Percentiles rank a stretch among this genome's conserved stretches.
These are phyloP conservation scores for Alsophila aescularia DNA, from an alignment of 2,888 invertebrate species.

Conservation along the genomic window DNA sequence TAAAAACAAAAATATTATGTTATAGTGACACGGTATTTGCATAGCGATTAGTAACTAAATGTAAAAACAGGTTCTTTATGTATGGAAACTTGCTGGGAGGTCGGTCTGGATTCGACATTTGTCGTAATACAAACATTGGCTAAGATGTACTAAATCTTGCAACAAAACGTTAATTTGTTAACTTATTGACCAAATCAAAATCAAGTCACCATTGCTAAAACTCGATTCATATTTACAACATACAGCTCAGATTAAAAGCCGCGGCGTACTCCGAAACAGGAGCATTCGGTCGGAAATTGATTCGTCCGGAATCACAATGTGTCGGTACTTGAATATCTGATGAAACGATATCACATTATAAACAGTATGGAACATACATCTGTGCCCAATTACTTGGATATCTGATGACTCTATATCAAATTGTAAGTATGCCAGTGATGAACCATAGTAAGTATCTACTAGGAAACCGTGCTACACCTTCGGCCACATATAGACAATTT, in stretches of 20 bases:
- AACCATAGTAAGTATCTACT: too few relatives aligned
- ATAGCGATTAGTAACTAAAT: neutral
- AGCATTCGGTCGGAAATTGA: constrained; percentile 2
- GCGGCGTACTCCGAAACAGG: neutral
- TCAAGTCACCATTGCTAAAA: too few relatives aligned
- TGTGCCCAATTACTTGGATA: too few relatives aligned
- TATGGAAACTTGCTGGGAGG: constrained; percentile 10
- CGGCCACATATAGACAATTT: too few relatives aligned
- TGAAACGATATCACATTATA: neutral
- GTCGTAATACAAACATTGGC: neutral
- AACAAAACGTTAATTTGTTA: too few relatives aligned
- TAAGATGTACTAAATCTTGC: too few relatives aligned
- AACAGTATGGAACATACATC: constrained; percentile 6
- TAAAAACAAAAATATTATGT: neutral
- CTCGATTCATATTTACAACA: constrained; percentile 3
- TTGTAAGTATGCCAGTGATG: too few relatives aligned
- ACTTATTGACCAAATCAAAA: too few relatives aligned
- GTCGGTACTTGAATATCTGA: neutral
- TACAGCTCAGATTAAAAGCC: constrained; percentile 1
- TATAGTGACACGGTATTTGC: constrained; percentile 10
- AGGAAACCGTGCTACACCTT: too few relatives aligned
- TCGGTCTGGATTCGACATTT: neutral
- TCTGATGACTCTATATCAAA: too few relatives aligned
- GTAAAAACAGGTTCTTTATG: neutral
- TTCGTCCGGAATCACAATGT: neutral